phyloP scores from a whole-genome alignment of 2,888 invertebrate genomes.

The Muschampia plurimacula region DNA sequence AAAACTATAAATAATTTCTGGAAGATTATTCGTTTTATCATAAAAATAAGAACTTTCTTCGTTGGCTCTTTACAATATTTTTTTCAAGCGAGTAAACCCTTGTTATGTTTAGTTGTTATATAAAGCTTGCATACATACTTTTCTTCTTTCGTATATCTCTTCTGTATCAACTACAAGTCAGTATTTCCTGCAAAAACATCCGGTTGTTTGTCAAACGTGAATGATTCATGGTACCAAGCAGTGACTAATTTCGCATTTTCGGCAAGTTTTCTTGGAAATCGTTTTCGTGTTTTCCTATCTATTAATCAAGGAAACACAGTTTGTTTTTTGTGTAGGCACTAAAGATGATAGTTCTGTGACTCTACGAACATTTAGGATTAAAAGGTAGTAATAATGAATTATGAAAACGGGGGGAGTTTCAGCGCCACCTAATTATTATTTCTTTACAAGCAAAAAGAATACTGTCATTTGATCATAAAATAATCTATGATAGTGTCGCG shows the following conservation, averaged over 20 bases:
- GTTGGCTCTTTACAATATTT: no score
- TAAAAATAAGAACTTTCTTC: no score
- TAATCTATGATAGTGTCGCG: no score
- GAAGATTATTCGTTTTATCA: no score
- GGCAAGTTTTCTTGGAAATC: constrained; percentile 3
- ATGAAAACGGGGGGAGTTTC: no score
- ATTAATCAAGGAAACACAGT: neutral
- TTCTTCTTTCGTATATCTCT: neutral
- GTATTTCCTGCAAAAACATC: constrained; percentile 10
- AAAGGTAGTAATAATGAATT: no score
- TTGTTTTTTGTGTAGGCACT: neutral
- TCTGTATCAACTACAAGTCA: neutral
- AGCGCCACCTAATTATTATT: no score
- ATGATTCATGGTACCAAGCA: constrained; percentile 4
- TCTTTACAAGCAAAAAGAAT: no score
- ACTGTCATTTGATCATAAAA: no score
- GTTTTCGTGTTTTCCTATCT: neutral
- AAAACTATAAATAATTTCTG: no score
- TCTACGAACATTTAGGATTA: neutral
- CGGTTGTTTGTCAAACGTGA: constrained; percentile 3
- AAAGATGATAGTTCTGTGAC: neutral
- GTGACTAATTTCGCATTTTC: constrained; percentile 4
- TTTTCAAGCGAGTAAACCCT: no score
- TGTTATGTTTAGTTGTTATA: no score
- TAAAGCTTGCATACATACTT: neutral